Evolutionary conservation across 2,113 vertebrate genomes (phyloP).

Genomic region (Sapajus apella): DNA sequence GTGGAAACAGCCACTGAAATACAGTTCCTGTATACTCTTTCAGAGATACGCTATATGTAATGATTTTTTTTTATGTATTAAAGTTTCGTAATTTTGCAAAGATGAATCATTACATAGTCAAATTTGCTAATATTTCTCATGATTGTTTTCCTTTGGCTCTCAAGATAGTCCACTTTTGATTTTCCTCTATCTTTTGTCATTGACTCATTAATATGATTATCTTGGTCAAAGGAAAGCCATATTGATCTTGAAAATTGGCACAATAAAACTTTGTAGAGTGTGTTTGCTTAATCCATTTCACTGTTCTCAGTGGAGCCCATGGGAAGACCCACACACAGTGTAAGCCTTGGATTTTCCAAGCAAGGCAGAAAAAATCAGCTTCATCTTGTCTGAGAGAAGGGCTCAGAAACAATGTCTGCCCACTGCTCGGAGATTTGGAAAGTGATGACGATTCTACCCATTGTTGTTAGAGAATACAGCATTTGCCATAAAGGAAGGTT

Average conservation of each 20-base stretch:
- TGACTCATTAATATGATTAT: not conserved
- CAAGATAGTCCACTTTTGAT: not conserved
- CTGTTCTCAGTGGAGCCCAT: not conserved
- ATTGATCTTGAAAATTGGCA: not conserved
- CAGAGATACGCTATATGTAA: not conserved
- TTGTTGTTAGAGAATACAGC: not conserved
- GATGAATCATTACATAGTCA: conserved; percentile 11
- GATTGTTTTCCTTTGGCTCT: not conserved
- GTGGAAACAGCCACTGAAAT: not conserved
- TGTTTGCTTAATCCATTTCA: not conserved
- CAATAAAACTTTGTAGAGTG: not conserved
- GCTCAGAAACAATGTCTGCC: not conserved
- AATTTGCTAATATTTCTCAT: not conserved
- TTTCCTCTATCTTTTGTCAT: conserved; percentile 4
- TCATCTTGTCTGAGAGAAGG: not conserved
- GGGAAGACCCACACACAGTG: not conserved
- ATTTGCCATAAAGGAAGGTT: not conserved
- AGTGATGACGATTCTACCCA: not conserved
- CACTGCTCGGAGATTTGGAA: not conserved
- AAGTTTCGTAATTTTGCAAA: not conserved
- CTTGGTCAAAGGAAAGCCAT: conserved; percentile 12
- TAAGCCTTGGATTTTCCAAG: not conserved
- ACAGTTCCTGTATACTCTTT: not conserved
- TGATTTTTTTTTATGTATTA: not conserved
- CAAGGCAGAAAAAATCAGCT: not conserved